phyloP scores from a whole-genome alignment of 2,888 invertebrate species.

The Pardosa pseudoannulata region DNA sequence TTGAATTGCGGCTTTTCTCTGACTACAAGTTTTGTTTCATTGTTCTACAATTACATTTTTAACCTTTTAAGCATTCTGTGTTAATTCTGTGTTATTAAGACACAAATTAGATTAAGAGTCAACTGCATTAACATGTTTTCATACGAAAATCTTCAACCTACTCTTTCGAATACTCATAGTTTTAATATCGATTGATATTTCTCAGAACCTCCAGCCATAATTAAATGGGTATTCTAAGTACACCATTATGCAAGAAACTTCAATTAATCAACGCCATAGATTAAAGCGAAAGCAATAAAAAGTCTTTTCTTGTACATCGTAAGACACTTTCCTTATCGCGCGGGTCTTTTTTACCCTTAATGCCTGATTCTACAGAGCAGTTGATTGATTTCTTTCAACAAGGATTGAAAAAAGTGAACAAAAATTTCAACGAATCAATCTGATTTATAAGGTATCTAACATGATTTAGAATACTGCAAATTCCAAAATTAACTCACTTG shows the following conservation, averaged over 20 bases:
- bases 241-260: not conserved
- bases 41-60: no score
- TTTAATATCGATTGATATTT: not conserved
- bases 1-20: no score
- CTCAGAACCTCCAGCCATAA: not conserved
- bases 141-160: not conserved
- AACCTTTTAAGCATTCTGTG: no score
- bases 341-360: not conserved
- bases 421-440: not conserved
- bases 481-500: not conserved
- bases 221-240: not conserved
- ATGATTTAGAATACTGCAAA: not conserved
- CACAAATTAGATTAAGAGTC: no score
- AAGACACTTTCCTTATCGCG: not conserved
- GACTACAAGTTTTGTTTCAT: no score
- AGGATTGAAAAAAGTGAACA: not conserved
- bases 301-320: not conserved
- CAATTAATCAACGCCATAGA: slow-evolving; percentile 6
- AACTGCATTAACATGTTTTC: not conserved
- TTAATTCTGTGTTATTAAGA: no score
- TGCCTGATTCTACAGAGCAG: not conserved
- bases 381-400: slow-evolving; percentile 1
- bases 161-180: not conserved
- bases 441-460: not conserved
- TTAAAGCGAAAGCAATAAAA: not conserved